Evolutionary conservation across 2,888 invertebrate genomes (phyloP), one percentile per base, ranked within the genome.

Genomic region (Sphaerophoria taeniata): DNA sequence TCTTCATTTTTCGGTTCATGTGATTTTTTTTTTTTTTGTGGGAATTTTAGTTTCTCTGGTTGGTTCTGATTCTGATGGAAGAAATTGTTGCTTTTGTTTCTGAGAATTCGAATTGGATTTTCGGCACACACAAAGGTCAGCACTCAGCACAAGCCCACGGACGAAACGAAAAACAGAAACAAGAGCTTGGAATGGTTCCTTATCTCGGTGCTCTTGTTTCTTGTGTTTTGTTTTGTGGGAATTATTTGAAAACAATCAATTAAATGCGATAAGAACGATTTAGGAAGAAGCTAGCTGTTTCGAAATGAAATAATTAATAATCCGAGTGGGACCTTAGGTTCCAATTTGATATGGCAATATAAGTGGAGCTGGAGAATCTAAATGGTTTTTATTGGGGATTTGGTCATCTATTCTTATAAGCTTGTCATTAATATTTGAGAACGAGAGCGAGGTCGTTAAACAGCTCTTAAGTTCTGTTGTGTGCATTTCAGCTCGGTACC

Each of bases 21-120:
- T 24, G 43, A 45, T 31, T 43, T 45, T 45, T 24, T 43, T 24
- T 60, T 45, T 31, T 63, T 1, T 43, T 43, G 24, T 43, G 39
- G 39, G 9, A 11, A 9, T 43, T 43, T 9, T 0, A 11, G 24
- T 53, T 31, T 11, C 31, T 51, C 0, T 47, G 33, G 11, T 63
- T 47, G 63, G 33, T 11, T 11, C 7, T 33, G 16, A n/a, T 4
- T 0, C 4, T 5, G 63, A 24, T 24, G 24, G 24, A 24, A 24
- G 24, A 49, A 65, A 34, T 65, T 65, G 65, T 65, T 34, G 49
- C 47, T 65, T 49, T 65, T 63, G 63, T 63, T 65, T 65, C 49
- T 49, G 0, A 24, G 24, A n/a, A 11, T 60, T 63, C 63, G 43
- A 65, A 65, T 65, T 65, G 65, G 65, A 65, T 36, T 65, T 63